Percentiles rank a stretch among this genome's conserved stretches.
Evolutionary conservation across 2,113 vertebrate genomes (phyloP).

Genomic region (Brachirus orientalis): DNA sequence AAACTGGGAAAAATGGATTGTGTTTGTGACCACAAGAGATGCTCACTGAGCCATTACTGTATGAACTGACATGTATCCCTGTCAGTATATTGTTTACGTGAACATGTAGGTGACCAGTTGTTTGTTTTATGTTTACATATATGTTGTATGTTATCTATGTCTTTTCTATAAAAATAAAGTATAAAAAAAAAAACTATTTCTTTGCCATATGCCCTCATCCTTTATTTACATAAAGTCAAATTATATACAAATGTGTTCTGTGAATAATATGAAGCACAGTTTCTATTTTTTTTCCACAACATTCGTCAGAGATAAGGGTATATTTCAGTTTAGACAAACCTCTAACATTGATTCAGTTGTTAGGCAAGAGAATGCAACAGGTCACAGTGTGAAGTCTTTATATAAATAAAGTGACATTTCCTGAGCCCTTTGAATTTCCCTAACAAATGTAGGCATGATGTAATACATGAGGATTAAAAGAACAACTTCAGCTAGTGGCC

Average conservation of each 20-base stretch:
- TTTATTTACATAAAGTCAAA: slow-evolving; percentile 67
- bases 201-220: neutral
- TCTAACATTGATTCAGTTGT: neutral
- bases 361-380: neutral
- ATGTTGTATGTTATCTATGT: no score
- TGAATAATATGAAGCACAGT: neutral
- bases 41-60: no score
- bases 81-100: no score
- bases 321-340: neutral
- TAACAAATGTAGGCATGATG: neutral
- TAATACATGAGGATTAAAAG: no score
- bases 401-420: neutral
- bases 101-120: no score
- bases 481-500: neutral
- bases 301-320: no score
- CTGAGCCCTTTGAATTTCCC: neutral
- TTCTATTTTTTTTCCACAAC: neutral
- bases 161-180: no score
- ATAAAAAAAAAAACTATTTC: no score
- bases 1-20: no score
- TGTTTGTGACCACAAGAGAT: no score
- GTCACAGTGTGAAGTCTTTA: neutral
- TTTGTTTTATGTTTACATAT: no score
- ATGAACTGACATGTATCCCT: no score
- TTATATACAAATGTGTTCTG: slow-evolving; percentile 46